Conservation (phyloP, 2,888 invertebrate genomes). For the Anorthoa munda region DNA sequence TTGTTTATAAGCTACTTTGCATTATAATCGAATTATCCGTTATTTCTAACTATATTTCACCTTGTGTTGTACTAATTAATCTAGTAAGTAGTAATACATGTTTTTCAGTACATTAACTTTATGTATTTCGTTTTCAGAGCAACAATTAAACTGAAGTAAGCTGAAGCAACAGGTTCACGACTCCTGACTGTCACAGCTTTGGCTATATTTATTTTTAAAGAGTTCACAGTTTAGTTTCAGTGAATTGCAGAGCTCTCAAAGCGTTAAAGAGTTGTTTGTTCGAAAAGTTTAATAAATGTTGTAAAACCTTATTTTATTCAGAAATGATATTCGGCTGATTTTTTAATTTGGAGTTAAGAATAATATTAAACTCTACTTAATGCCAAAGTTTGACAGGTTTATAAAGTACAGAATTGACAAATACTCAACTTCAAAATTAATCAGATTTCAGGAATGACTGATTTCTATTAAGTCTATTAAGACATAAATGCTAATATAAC, state of each 20-base stretch:
- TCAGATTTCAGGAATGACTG: too few species aligned
- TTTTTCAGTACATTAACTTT: slow-evolving; percentile 11
- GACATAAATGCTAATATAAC: fast-evolving
- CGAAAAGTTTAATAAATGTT: neutral
- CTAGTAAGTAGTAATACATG: neutral
- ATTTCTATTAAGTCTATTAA: too few species aligned
- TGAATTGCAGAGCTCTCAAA: neutral
- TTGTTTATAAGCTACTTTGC: too few species aligned
- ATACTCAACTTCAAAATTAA: too few species aligned
- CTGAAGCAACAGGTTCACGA: slow-evolving; percentile 41
- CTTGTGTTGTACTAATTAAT: neutral
- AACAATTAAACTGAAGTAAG: slow-evolving; percentile 19
- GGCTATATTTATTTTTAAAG: slow-evolving; percentile 8
- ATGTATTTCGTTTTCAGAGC: slow-evolving; percentile 8
- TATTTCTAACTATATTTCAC: neutral
- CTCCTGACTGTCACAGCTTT: neutral
- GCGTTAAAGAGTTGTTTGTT: neutral
- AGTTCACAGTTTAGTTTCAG: neutral
- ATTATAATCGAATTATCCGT: neutral
- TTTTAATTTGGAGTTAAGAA: neutral
- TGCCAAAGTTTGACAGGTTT: neutral
- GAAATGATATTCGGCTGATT: neutral
- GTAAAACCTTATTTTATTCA: neutral
- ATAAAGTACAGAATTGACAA: neutral
- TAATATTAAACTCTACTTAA: neutral